These are phyloP conservation scores for Hermaeophaga mercurialis DNA, from an alignment of 2,888 invertebrate species.

Conservation along the genomic window DNA sequence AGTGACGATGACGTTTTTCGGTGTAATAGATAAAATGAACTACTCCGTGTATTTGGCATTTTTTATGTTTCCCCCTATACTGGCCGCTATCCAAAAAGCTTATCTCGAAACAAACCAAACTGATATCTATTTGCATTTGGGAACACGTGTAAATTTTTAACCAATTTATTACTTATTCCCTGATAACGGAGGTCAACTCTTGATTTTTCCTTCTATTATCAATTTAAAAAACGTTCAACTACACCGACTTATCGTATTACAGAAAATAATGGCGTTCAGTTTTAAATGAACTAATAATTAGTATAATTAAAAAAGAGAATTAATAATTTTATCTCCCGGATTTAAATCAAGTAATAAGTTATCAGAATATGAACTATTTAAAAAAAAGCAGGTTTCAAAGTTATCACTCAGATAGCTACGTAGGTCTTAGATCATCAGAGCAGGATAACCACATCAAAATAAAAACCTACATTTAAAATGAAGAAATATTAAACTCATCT, in stretches of 20 bases:
- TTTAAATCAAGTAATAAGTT: not conserved
- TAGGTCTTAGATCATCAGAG: constrained; percentile 9
- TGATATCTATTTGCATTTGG: constrained; percentile 21
- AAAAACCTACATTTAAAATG: too few species aligned
- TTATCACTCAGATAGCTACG: constrained; percentile 3
- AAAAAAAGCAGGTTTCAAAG: constrained; percentile 4
- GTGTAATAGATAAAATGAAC: constrained; percentile 12
- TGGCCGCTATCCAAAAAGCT: constrained; percentile 22
- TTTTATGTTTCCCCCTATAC: constrained; percentile 9
- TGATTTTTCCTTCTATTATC: constrained; percentile 26
- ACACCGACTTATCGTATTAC: constrained; percentile 21
- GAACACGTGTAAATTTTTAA: constrained; percentile 26
- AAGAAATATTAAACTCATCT: too few species aligned
- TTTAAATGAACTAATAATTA: constrained; percentile 20
- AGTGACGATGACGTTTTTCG: constrained; percentile 1
- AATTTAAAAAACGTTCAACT: constrained; percentile 17
- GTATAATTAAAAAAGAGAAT: constrained; percentile 13
- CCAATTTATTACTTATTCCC: constrained; percentile 19
- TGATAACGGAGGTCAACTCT: constrained; percentile 29
- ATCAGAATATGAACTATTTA: constrained; percentile 1
- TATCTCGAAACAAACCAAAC: constrained; percentile 18
- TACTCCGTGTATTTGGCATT: constrained; percentile 13
- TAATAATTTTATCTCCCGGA: constrained; percentile 4
- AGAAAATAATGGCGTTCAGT: constrained; percentile 12
- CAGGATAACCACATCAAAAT: not conserved